Evolutionary conservation across 2,113 vertebrate species (phyloP), one percentile per base, ranked within the genome.

Genomic region (Sula dactylatra): DNA sequence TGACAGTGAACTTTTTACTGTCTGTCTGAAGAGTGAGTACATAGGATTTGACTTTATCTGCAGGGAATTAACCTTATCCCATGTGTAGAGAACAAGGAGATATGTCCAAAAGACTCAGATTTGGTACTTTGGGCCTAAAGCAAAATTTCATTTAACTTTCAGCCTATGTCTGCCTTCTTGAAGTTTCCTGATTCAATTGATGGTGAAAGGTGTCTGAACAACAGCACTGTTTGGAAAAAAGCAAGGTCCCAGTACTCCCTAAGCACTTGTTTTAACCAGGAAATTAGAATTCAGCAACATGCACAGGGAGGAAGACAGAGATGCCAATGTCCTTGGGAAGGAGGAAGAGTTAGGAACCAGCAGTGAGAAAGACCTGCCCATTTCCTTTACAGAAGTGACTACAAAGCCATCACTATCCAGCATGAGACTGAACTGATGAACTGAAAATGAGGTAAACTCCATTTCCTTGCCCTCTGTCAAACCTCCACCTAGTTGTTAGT

Each of bases 131-230:
- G 69, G 49, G 38, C 78, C 71, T 86, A 62, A 65, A 83, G 44
- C 11, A 92, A 91, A 87, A 89, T 71, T 29, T 27, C 9, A 29
- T 86, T 96, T 88, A 84, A 86, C 89, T 89, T 92, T 78, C 81
- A 59, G 66, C 7, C 82, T 45, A 7, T 66, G 20, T 47, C 50
- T 85, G 24, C 16, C 40, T 55, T 70, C 50, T 50, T 92, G 47
- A 96, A 86, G 47, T 61, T 88, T 91, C 92, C 31, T 31, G 22
- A 88, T 70, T 45, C 45, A 40, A 93, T 36, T 81, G 38, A 59
- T 84, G 76, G 21, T 65, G 59, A 95, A 93, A 89, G 69, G 34
- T 74, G 56, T 90, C 47, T 91, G 84, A 93, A 58, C 1, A 3
- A 66, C 85, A 83, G 45, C 38, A 31, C 32, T 52, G 16, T 36